These are phyloP conservation scores for Caerostris darwini DNA, from an alignment of 1,140 invertebrate species.

Conservation along the genomic window DNA sequence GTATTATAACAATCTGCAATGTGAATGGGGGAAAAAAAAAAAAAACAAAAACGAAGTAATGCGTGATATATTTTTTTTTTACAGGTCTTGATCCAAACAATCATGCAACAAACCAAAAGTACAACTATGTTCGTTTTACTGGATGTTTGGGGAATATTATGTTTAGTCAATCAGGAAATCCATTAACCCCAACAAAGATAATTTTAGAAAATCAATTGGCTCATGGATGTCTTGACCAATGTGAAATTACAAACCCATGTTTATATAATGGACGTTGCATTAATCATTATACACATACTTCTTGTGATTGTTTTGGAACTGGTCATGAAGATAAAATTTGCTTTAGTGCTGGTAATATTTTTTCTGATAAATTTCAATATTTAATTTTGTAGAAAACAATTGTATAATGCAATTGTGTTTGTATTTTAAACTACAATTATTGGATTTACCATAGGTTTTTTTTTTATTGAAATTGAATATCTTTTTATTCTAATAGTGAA, in stretches of 20 bases:
- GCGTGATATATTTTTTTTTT: not conserved
- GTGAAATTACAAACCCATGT: constrained; percentile 90
- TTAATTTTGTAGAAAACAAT: constrained; percentile 7
- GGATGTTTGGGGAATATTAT: constrained; percentile 94
- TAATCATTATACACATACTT: constrained; percentile 92
- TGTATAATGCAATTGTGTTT: too few species aligned
- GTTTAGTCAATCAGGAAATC: constrained; percentile 84
- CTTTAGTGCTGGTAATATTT: constrained; percentile 76
- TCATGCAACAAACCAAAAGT: constrained; percentile 92
- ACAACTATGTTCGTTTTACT: constrained; percentile 94
- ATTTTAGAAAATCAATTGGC: constrained; percentile 75
- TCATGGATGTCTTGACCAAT: constrained; percentile 84
- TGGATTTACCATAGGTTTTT: too few species aligned
- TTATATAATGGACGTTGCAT: constrained; percentile 92
- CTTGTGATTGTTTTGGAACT: constrained; percentile 95
- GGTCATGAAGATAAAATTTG: constrained; percentile 94
- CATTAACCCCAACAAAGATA: constrained; percentile 62
- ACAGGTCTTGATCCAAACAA: constrained; percentile 90
- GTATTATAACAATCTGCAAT: too few species aligned
- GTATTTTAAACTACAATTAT: too few species aligned
- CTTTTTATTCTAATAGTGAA: too few species aligned
- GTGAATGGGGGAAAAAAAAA: too few species aligned
- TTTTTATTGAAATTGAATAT: too few species aligned
- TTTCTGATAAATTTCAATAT: constrained; percentile 1
- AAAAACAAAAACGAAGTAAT: too few species aligned